Base-by-base conservation (phyloP, 2,113 vertebrate species). In the Willisornis vidua region DNA sequence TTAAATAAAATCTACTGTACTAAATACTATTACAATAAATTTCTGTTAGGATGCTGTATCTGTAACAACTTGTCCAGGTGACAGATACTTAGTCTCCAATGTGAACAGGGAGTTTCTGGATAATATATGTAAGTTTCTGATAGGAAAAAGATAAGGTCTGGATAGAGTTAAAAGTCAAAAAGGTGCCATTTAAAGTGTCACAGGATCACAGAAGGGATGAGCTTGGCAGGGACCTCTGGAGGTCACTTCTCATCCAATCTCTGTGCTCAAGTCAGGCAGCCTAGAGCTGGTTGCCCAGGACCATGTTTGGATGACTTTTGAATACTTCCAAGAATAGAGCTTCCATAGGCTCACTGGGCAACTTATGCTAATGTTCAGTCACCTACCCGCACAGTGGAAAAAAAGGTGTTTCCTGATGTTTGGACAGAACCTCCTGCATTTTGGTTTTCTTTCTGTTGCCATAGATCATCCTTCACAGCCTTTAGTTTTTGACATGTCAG, bases 311-410 rank as follows among this genome's bases (percentile, higher is more conserved):
- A 2, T 6, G 15, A 19, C 14, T 80, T 89, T 48, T 77, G 41
- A 79, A 5, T 61, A 25, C 54, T 55, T 81, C 15, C 49, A 65
- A 25, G 31, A 19, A 28, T 48, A 26, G 39, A 55, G 20, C 18
- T 45, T 79, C 14, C 22, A 25, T 52, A 67, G 12, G 22, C 33
- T 76, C 2, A 4, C 35, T 61, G 15, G 39, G 14, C 14, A 76
- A 4, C 1, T 2, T 65, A 17, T 15, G 23, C 33, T 14, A 31
- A 22, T 51, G 63, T 25, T 76, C 0, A 0, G 49, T 70, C 15
- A 74, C 55, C 18, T 26, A 74, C 55, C 18, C 24, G 61, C 24
- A 45, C 26, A 61, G 7, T 65, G 25, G 48, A 59, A 55, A 33
- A 41, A 49, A 24, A 25, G n/a, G 11, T 35, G 7, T 73, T 87